These are phyloP conservation scores for Epirrhoe alternata DNA, from an alignment of 2,888 invertebrate genomes.

Conservation along the genomic window DNA sequence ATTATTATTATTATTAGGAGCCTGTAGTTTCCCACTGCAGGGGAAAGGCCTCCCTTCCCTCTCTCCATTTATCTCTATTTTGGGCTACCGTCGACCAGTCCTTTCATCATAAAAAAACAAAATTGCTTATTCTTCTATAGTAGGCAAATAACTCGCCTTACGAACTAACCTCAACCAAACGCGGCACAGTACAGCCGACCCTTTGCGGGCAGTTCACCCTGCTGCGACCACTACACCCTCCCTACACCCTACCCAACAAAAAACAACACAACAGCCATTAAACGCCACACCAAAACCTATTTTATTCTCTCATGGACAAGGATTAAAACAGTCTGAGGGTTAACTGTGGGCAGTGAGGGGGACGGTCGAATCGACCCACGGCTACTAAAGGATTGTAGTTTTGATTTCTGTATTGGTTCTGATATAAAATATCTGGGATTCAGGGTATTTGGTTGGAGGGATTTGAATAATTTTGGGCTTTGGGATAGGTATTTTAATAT, in stretches of 20 bases:
- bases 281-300: conserved; percentile 49
- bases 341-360: conserved; percentile 74
- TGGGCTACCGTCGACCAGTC: too few relatives aligned
- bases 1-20: too few relatives aligned
- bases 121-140: not conserved
- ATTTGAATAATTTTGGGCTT: conserved; percentile 27
- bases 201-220: conserved; percentile 83
- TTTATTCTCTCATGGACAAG: conserved; percentile 42
- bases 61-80: too few relatives aligned
- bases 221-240: conserved; percentile 82
- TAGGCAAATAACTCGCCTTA: conserved; percentile 13
- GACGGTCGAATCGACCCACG: conserved; percentile 76
- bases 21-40: too few relatives aligned
- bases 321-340: conserved; percentile 12
- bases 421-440: conserved; percentile 35
- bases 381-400: conserved; percentile 76
- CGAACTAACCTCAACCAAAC: conserved; percentile 56
- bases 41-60: too few relatives aligned
- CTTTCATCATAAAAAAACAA: too few relatives aligned
- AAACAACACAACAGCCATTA: conserved; percentile 68
- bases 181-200: conserved; percentile 72
- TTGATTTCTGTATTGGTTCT: conserved; percentile 68
- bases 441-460: conserved; percentile 28
- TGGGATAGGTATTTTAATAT: conserved; percentile 25
- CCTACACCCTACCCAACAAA: conserved; percentile 67